Conservation (phyloP, 2,113 vertebrate species). For the Syrmaticus mikado region DNA sequence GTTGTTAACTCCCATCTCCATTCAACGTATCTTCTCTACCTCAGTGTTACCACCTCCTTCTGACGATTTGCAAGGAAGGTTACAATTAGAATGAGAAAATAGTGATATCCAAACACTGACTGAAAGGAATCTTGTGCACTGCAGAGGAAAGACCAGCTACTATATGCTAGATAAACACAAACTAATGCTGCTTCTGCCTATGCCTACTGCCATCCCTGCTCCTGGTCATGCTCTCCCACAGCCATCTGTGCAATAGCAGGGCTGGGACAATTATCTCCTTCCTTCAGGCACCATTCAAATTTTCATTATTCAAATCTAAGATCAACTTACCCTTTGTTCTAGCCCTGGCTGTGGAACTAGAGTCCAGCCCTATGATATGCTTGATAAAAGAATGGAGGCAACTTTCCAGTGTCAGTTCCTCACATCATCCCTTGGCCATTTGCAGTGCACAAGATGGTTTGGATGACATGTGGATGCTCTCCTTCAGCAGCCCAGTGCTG, state of each 20-base stretch:
- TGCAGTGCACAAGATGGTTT: not conserved
- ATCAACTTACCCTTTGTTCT: constrained; percentile 56
- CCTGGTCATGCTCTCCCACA: not conserved
- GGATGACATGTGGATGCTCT: not conserved
- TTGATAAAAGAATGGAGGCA: not conserved
- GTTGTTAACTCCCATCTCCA: not conserved
- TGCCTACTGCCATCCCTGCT: not conserved
- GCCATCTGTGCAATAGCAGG: not conserved
- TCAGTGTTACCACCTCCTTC: not conserved
- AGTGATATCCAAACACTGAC: not conserved
- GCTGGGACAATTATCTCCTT: constrained; percentile 10
- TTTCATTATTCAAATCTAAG: constrained; percentile 66
- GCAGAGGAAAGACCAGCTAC: not conserved
- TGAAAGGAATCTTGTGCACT: not conserved
- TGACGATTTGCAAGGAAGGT: not conserved
- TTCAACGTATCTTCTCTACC: not conserved
- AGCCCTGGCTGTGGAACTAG: not conserved
- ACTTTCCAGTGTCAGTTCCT: not conserved
- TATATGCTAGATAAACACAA: not conserved
- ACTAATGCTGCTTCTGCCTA: not conserved
- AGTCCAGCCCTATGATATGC: not conserved
- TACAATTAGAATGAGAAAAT: not conserved
- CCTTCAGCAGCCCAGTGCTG: not conserved
- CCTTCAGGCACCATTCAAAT: constrained; percentile 64
- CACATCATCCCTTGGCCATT: not conserved